Percentiles rank a stretch among this genome's conserved stretches.
These are phyloP conservation scores for Stomatorhinus walkeri DNA, from an alignment of 2,797 vertebrate genomes.

Conservation along the genomic window DNA sequence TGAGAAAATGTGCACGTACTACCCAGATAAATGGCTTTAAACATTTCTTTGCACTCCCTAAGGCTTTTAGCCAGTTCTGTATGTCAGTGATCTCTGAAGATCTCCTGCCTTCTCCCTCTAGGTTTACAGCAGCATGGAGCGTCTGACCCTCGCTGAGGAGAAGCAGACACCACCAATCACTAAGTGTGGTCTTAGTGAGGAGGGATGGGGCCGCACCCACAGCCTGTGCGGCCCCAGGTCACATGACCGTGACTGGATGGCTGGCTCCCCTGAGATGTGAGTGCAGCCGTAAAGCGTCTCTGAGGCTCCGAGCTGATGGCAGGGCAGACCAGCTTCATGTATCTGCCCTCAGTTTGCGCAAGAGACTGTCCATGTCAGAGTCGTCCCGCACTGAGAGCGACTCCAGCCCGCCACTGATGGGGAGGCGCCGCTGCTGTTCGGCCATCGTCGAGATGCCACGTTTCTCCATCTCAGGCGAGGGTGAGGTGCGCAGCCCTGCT, in stretches of 20 bases:
- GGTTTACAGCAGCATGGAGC: conserved; percentile 97
- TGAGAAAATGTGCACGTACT: neutral
- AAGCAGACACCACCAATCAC: conserved; percentile 76
- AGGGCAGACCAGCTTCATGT: neutral
- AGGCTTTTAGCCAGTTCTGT: neutral
- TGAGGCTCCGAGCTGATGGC: neutral
- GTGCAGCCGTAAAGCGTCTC: conserved; percentile 29
- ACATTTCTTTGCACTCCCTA: neutral
- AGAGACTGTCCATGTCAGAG: conserved; percentile 86
- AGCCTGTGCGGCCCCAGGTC: conserved; percentile 71
- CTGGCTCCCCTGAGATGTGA: conserved; percentile 94
- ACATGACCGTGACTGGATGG: conserved; percentile 81
- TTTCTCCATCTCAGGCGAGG: conserved; percentile 77
- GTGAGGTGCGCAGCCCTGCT: conserved; percentile 60
- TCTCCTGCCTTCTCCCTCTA: conserved; percentile 35
- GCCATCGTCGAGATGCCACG: conserved; percentile 83
- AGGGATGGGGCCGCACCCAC: conserved; percentile 78
- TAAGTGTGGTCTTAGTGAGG: conserved; percentile 88
- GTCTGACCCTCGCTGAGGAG: conserved; percentile 83
- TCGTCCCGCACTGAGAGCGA: conserved; percentile 94
- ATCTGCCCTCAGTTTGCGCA: conserved; percentile 65
- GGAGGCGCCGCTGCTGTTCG: conserved; percentile 84
- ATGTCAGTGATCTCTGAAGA: neutral
- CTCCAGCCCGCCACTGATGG: conserved; percentile 82
- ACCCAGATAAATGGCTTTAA: neutral